A percentile compares a stretch with the other conserved stretches of the same genome.
Conservation (phyloP, 2,797 vertebrate species). For the Naso thynnoides region DNA sequence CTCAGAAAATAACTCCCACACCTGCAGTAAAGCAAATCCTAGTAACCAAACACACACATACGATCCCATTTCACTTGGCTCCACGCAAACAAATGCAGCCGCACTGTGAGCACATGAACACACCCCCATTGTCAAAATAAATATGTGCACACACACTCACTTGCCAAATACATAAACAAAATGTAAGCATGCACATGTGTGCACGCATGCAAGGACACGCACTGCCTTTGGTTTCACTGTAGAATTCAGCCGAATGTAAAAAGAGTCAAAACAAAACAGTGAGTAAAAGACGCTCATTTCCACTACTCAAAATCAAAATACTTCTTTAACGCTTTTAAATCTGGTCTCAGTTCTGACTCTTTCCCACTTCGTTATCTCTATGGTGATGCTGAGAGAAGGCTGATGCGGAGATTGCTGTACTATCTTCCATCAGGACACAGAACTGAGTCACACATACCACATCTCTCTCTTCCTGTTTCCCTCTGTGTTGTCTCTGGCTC, state of each 20-base stretch:
- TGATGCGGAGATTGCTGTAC: slow-evolving; percentile 66
- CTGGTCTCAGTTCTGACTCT: slow-evolving; percentile 47
- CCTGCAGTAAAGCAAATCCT: slow-evolving; percentile 73
- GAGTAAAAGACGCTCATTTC: slow-evolving; percentile 23
- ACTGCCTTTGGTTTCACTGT: slow-evolving; percentile 12
- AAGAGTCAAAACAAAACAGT: slow-evolving; percentile 47
- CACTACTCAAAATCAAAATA: slow-evolving; percentile 40
- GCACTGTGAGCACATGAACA: slow-evolving; percentile 37
- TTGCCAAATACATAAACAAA: slow-evolving; percentile 63
- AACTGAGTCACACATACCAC: slow-evolving; percentile 82
- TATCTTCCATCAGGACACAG: slow-evolving; percentile 75
- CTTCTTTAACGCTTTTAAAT: slow-evolving; percentile 49
- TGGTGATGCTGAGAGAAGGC: slow-evolving; percentile 70
- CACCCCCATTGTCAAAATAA: slow-evolving; percentile 54
- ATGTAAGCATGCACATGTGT: slow-evolving; percentile 55
- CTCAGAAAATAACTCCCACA: slow-evolving; percentile 76
- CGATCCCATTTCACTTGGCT: slow-evolving; percentile 25
- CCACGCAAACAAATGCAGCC: slow-evolving; percentile 6
- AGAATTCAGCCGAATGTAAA: slow-evolving; percentile 32
- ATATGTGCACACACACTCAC: slow-evolving; percentile 26
- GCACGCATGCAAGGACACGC: slow-evolving; percentile 37
- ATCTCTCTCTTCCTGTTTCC: slow-evolving; percentile 68
- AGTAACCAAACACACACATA: slow-evolving; percentile 40
- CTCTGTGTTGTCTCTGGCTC: slow-evolving; percentile 63
- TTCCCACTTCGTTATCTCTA: slow-evolving; percentile 67